phyloP scores from a whole-genome alignment of 2,888 invertebrate genomes.

The Drosophila helvetica region DNA sequence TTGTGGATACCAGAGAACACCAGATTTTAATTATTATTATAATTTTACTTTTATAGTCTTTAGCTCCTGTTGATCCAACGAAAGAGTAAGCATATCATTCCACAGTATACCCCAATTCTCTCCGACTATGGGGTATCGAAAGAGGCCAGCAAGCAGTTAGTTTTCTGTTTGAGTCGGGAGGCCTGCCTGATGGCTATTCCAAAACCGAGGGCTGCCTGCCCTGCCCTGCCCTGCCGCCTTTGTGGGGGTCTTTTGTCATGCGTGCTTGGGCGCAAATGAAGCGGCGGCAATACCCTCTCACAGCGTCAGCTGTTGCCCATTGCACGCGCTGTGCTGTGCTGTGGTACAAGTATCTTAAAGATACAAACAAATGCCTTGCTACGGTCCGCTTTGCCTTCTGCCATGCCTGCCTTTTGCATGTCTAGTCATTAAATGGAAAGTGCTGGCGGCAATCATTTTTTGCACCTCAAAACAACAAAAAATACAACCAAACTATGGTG shows the following conservation, averaged over 20 bases:
- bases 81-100: too few relatives aligned
- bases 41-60: too few relatives aligned
- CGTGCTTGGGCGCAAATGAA: constrained; percentile 80
- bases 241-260: constrained; percentile 70
- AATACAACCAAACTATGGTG: constrained; percentile 5
- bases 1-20: too few relatives aligned
- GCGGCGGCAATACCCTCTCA: constrained; percentile 41
- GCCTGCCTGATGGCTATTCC: constrained; percentile 38
- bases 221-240: constrained; percentile 8
- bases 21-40: too few relatives aligned
- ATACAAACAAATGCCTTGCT: constrained; percentile 48
- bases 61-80: too few relatives aligned
- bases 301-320: constrained; percentile 67
- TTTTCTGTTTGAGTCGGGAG: constrained; percentile 36
- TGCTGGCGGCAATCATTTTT: constrained; percentile 58
- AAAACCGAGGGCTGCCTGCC: constrained; percentile 41
- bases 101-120: background rate
- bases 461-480: constrained; percentile 59
- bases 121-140: constrained; percentile 25
- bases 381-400: constrained; percentile 4
- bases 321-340: constrained; percentile 43
- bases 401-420: constrained; percentile 39
- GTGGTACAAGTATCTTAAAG: constrained; percentile 55
- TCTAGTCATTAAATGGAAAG: constrained; percentile 70
- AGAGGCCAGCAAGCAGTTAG: constrained; percentile 73